phyloP scores from a whole-genome alignment of 2,113 vertebrate genomes.

The Zonotrichia leucophrys region DNA sequence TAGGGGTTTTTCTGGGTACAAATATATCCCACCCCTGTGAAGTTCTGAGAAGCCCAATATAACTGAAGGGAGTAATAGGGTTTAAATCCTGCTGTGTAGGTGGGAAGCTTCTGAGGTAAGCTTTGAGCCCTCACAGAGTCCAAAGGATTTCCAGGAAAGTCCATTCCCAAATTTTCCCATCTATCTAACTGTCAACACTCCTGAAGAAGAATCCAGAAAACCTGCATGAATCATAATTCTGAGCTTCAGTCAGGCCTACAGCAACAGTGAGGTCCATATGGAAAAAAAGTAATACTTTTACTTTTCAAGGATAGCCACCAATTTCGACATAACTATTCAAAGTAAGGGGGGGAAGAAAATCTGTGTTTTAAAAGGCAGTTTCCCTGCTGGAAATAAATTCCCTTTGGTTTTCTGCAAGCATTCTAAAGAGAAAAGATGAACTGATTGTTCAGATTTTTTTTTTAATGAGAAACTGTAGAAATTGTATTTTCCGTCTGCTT shows the following conservation, averaged over 20 bases:
- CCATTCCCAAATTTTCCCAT: neutral
- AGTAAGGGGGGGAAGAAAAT: neutral
- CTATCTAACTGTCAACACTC: neutral
- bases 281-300: neutral
- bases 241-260: neutral
- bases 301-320: neutral
- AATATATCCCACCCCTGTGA: neutral
- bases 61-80: neutral
- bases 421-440: neutral
- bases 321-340: neutral
- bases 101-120: neutral
- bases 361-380: neutral
- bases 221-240: neutral
- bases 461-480: neutral
- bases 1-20: neutral
- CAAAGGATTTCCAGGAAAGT: slow-evolving; percentile 7
- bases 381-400: neutral
- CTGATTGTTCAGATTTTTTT: neutral
- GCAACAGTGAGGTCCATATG: neutral
- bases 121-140: neutral
- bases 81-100: neutral
- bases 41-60: neutral
- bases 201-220: neutral
- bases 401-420: neutral
- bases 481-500: neutral